phyloP scores from a whole-genome alignment of 2,113 vertebrate species.

The Patagioenas fasciata region DNA sequence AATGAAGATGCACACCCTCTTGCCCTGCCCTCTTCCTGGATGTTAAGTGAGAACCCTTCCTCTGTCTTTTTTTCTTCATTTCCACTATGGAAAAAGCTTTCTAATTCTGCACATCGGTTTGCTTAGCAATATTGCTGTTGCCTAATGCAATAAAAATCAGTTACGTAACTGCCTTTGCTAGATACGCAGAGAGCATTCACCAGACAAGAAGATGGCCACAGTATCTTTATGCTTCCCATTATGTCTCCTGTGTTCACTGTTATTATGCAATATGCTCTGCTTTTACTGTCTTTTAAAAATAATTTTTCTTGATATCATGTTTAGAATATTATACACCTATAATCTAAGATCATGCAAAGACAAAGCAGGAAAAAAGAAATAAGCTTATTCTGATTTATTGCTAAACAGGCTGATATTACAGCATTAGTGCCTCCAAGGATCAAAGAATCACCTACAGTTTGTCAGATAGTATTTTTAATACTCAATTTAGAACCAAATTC shows the following conservation, averaged over 20 bases:
- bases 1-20: slow-evolving; percentile 30
- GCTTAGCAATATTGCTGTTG: slow-evolving; percentile 59
- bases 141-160: slow-evolving; percentile 62
- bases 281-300: background rate
- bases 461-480: slow-evolving; percentile 57
- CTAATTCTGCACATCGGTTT: slow-evolving; percentile 24
- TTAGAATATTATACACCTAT: background rate
- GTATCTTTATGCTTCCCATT: slow-evolving; percentile 15
- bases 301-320: background rate
- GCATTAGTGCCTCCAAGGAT: background rate
- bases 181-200: slow-evolving; percentile 17
- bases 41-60: slow-evolving; percentile 18
- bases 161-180: slow-evolving; percentile 64
- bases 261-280: background rate
- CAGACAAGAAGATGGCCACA: background rate
- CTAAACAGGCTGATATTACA: slow-evolving; percentile 16
- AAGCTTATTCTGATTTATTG: slow-evolving; percentile 4
- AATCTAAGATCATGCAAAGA: background rate
- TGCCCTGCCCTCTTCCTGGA: background rate
- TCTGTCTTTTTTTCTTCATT: background rate
- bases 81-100: background rate
- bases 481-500: slow-evolving; percentile 32
- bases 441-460: slow-evolving; percentile 44
- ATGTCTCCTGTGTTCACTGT: background rate
- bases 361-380: background rate